phyloP scores from a whole-genome alignment of 2,113 vertebrate species.

The Desmodus rotundus region DNA sequence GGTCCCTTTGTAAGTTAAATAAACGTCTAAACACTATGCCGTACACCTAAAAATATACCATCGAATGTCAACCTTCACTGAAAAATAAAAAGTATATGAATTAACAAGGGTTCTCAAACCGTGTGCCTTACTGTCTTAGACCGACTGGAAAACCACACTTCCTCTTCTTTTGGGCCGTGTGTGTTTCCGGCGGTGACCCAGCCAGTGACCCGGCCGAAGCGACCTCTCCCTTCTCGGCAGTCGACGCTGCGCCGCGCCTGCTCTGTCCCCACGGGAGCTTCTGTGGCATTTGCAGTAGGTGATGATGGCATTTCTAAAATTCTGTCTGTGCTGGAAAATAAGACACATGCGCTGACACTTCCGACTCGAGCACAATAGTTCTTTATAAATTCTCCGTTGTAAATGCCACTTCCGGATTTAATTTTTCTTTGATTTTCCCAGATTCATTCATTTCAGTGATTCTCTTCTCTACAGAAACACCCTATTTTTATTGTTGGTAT shows the following conservation, averaged over 20 bases:
- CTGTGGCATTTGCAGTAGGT: conserved; percentile 5
- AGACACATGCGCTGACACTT: conserved; percentile 35
- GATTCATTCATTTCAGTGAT: neutral
- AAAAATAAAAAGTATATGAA: neutral
- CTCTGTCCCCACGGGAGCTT: neutral
- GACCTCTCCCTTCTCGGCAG: neutral
- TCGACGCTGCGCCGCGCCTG: neutral
- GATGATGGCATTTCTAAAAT: conserved; percentile 6
- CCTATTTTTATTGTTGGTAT: neutral
- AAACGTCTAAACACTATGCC: neutral
- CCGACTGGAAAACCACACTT: fast-evolving
- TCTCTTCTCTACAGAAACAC: neutral
- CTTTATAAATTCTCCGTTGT: conserved; percentile 6
- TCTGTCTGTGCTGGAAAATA: conserved; percentile 27
- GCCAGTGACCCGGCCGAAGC: neutral
- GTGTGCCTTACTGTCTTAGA: neutral
- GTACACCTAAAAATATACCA: fast-evolving
- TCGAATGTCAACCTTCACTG: neutral
- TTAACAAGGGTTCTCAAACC: neutral
- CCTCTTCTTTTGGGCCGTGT: neutral
- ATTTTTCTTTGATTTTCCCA: neutral
- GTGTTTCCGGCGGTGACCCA: neutral
- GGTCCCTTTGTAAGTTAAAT: neutral
- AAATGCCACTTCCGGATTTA: neutral
- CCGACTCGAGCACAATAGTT: conserved; percentile 1